These are phyloP conservation scores for Podabrus alpinus DNA, from an alignment of 2,888 invertebrate species.

Conservation along the genomic window DNA sequence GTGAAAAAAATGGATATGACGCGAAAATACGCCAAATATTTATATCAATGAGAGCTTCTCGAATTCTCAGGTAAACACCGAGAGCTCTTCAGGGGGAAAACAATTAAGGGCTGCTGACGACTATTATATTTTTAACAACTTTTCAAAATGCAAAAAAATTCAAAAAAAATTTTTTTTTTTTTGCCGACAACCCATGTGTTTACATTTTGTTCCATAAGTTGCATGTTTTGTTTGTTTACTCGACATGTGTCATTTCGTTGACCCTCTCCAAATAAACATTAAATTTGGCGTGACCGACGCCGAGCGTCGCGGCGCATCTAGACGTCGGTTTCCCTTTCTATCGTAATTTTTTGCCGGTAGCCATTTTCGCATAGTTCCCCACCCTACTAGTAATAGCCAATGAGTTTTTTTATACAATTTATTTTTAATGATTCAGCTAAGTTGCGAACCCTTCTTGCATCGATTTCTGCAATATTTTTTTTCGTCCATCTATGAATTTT, in stretches of 20 bases:
- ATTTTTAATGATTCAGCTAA: slow-evolving; percentile 47
- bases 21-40: slow-evolving; percentile 25
- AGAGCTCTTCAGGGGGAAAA: neutral
- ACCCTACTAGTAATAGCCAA: slow-evolving; percentile 45
- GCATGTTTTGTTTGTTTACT: slow-evolving; percentile 21
- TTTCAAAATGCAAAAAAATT: neutral
- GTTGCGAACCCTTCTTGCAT: slow-evolving; percentile 37
- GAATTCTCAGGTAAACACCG: slow-evolving; percentile 35
- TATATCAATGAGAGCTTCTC: slow-evolving; percentile 37
- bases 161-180: neutral
- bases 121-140: neutral
- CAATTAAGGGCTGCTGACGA: neutral
- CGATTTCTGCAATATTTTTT: slow-evolving; percentile 25
- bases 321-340: slow-evolving; percentile 44
- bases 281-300: slow-evolving; percentile 28
- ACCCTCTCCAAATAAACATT: slow-evolving; percentile 23
- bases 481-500: slow-evolving; percentile 36
- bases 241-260: slow-evolving; percentile 27
- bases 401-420: slow-evolving; percentile 50
- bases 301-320: slow-evolving; percentile 29
- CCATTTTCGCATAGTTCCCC: slow-evolving; percentile 47
- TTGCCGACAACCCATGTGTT: slow-evolving; percentile 8
- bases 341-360: slow-evolving; percentile 44
- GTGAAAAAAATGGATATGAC: slow-evolving; percentile 33
- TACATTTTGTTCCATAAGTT: slow-evolving; percentile 12